These are phyloP conservation scores for Anguilla pacifica DNA, from an alignment of 2,797 vertebrate genomes.

Conservation along the genomic window DNA sequence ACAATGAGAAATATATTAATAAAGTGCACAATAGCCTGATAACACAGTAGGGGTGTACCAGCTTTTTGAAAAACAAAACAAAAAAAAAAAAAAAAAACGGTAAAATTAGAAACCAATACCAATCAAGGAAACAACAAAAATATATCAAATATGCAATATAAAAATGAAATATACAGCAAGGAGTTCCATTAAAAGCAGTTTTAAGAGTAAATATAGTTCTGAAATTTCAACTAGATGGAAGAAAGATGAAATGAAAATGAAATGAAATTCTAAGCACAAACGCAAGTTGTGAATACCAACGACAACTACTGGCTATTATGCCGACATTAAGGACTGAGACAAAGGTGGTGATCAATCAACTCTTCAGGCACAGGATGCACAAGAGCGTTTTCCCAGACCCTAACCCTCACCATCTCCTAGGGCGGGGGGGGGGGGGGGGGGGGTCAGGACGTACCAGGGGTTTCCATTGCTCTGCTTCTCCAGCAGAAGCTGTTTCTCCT, in stretches of 20 bases:
- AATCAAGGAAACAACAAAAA: not conserved
- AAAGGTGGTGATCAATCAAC: constrained; percentile 27
- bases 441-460: constrained; percentile 82
- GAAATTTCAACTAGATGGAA: not conserved
- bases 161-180: not conserved
- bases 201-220: not conserved
- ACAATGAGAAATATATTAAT: not conserved
- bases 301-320: not conserved
- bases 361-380: constrained; percentile 2
- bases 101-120: not conserved
- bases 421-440: not conserved
- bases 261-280: too few relatives aligned
- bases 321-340: not conserved
- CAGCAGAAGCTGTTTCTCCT: constrained; percentile 90
- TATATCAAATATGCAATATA: not conserved
- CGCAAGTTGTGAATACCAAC: not conserved
- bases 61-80: too few relatives aligned
- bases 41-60: too few relatives aligned
- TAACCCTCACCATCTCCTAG: not conserved
- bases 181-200: not conserved
- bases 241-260: not conserved
- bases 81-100: too few relatives aligned
- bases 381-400: not conserved
- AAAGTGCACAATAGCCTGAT: not conserved
- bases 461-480: constrained; percentile 94